Evolutionary conservation across 2,888 invertebrate species (phyloP).

Genomic region (Ormyrus pomaceus): DNA sequence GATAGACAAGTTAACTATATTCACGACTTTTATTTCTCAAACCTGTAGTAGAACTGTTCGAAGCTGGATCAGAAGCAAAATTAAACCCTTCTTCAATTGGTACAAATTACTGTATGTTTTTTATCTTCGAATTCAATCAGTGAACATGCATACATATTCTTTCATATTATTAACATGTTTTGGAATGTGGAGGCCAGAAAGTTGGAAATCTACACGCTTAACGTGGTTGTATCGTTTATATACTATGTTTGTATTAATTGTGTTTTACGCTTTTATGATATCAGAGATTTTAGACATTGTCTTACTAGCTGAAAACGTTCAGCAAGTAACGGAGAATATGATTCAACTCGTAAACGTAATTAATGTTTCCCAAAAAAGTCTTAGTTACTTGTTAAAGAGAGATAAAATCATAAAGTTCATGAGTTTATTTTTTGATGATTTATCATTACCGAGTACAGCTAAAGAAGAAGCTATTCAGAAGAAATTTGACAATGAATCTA

Average conservation of each 20-base stretch:
- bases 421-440: slow-evolving; percentile 32
- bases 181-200: slow-evolving; percentile 37
- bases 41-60: background rate
- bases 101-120: too few relatives aligned
- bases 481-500: slow-evolving; percentile 13
- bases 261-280: slow-evolving; percentile 35
- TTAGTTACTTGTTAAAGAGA: slow-evolving; percentile 7
- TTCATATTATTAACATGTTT: slow-evolving; percentile 10
- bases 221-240: slow-evolving; percentile 12
- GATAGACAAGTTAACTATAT: background rate
- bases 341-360: slow-evolving; percentile 32
- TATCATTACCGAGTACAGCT: slow-evolving; percentile 1
- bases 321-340: slow-evolving; percentile 36
- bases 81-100: too few relatives aligned
- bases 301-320: slow-evolving; percentile 25
- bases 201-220: background rate
- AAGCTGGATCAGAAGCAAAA: too few relatives aligned
- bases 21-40: background rate
- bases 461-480: slow-evolving; percentile 37
- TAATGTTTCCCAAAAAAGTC: slow-evolving; percentile 32
- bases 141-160: slow-evolving; percentile 36
- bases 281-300: slow-evolving; percentile 44
- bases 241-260: background rate
- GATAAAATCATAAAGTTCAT: slow-evolving; percentile 31
- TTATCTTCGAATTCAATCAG: too few relatives aligned